Conservation (phyloP, 1,140 invertebrate genomes). For the Eurosta solidaginis region DNA sequence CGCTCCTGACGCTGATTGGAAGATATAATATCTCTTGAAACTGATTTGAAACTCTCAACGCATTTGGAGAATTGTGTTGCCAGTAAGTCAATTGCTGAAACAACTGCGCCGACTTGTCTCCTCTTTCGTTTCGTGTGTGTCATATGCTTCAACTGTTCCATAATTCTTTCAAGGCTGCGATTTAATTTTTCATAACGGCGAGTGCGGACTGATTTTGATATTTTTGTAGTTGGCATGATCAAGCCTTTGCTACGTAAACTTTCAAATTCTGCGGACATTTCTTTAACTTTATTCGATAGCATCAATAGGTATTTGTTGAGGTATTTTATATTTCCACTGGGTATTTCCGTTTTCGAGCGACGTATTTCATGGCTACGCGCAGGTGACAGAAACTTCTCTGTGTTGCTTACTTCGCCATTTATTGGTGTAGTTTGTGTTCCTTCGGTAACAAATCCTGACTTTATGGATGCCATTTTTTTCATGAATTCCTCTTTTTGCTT, state of each 20-base stretch:
- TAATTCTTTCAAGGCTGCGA: conserved; percentile 34
- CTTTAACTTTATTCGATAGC: conserved; percentile 35
- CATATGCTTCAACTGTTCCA: conserved; percentile 31
- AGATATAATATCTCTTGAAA: background rate
- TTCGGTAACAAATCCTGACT: background rate
- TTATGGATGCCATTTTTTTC: background rate
- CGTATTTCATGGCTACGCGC: background rate
- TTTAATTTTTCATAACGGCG: conserved; percentile 33
- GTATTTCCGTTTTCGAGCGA: background rate
- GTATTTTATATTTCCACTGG: conserved; percentile 26
- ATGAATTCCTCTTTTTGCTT: conserved; percentile 32
- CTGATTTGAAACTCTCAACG: conserved; percentile 31
- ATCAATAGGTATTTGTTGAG: conserved; percentile 36
- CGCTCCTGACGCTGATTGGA: background rate
- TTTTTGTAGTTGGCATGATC: background rate
- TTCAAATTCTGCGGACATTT: conserved; percentile 35
- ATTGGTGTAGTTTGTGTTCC: background rate
- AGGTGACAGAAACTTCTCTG: background rate
- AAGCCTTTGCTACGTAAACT: background rate
- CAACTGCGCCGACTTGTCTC: conserved; percentile 28
- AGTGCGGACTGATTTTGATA: background rate
- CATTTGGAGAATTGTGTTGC: conserved; percentile 35
- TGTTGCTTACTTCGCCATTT: background rate
- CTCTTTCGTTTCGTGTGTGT: conserved; percentile 29
- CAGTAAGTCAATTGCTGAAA: conserved; percentile 31